Base-by-base conservation (phyloP, 2,888 invertebrate species). In the Pseudococcus viburni region DNA sequence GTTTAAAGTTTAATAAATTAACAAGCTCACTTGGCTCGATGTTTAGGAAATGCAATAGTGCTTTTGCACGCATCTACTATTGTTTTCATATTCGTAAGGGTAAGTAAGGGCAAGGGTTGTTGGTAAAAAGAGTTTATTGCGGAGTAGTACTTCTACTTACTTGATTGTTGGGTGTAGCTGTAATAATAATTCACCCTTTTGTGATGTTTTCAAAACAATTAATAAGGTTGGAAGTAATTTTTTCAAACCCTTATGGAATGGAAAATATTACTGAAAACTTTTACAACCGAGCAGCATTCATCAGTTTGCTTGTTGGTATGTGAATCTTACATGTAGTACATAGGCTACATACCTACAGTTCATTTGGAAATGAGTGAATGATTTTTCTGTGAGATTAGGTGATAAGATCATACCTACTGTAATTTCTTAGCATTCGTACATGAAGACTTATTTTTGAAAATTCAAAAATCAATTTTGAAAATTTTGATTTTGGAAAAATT, bases 1-100 rank as follows among this genome's bases (percentile, higher is more conserved):
- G 73, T 73, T 73, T 73, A 73, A 73, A 33, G 73, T 17, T 73
- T 73, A 73, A 73, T 73, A 73, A 73, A 73, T 73, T 73, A 73
- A 73, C 73, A 11, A 73, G 73, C 73, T 73, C 73, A 73, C 73
- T 73, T 73, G 73, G 73, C 73, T 73, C 73, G 73, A 73, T 73
- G 73, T 33, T 73, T 73, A 33, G 73, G 33, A 73, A 73, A 73
- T 73, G 73, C 73, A 73, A 64, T 64, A 64, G 73, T 17, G 17
- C 73, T 73, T 73, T 33, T 73, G 33, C 73, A 73, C 73, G 73
- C 73, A 73, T 73, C 33, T 15, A 17, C 73, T 33, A 73, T 73
- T 73, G 73, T 73, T 73, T 73, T 64, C 64, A 64, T 64, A 64
- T 64, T 64, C 64, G 22, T 64, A 64, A 59, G 59, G 59, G 55